phyloP scores from a whole-genome alignment of 2,888 invertebrate genomes.

The Athalia circularis region DNA sequence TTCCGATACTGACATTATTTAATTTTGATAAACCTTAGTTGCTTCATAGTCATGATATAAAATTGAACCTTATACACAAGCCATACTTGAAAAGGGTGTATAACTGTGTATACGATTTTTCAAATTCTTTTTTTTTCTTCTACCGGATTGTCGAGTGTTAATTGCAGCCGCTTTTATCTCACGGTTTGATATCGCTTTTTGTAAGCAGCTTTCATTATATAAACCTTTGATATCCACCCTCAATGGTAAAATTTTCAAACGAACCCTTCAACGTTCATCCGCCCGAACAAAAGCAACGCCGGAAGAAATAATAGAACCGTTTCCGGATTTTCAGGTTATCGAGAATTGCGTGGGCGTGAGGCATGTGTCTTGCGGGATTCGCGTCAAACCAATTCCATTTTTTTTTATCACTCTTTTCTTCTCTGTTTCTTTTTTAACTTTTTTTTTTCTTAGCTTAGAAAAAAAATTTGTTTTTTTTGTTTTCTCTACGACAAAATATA shows the following conservation, averaged over 20 bases:
- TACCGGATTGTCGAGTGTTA: slow-evolving; percentile 18
- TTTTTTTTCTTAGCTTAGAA: neutral
- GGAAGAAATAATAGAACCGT: slow-evolving; percentile 26
- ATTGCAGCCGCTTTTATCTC: slow-evolving; percentile 30
- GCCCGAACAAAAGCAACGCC: slow-evolving; percentile 13
- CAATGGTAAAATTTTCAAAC: slow-evolving; percentile 6
- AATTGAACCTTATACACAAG: neutral
- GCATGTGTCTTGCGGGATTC: slow-evolving; percentile 35
- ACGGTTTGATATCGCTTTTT: slow-evolving; percentile 14
- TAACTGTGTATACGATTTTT: neutral
- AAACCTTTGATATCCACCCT: slow-evolving; percentile 30
- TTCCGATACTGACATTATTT: slow-evolving; percentile 29
- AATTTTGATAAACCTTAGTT: slow-evolving; percentile 23
- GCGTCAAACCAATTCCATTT: slow-evolving; percentile 33
- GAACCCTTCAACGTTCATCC: slow-evolving; percentile 28
- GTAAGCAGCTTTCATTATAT: slow-evolving; percentile 13
- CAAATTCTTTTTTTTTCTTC: neutral
- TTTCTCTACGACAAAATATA: neutral
- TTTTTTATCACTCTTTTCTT: neutral
- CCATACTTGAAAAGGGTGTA: neutral
- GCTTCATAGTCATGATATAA: slow-evolving; percentile 1
- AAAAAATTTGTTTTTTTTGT: too few relatives aligned
- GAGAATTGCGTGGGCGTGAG: slow-evolving; percentile 34
- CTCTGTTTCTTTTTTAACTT: neutral
- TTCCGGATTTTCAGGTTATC: slow-evolving; percentile 23